Evolutionary conservation across 2,888 invertebrate species (phyloP).

Genomic region (Eugnorisma glareosa): DNA sequence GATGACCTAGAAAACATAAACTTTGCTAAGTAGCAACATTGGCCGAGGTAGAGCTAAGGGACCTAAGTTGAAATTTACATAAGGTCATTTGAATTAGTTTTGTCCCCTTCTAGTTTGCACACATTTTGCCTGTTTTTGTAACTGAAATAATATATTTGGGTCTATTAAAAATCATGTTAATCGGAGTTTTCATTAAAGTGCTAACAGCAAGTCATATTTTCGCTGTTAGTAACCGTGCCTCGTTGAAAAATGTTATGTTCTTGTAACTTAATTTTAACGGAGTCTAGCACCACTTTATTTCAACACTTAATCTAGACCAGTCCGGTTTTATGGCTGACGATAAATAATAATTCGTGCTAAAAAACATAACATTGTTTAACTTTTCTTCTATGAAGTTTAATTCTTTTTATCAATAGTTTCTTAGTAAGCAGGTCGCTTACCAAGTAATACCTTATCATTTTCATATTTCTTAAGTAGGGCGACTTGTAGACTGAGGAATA

Average conservation of each 20-base stretch:
- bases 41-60: slow-evolving; percentile 42
- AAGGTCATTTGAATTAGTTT: slow-evolving; percentile 56
- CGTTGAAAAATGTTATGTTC: slow-evolving; percentile 12
- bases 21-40: slow-evolving; percentile 47
- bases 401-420: slow-evolving; percentile 45
- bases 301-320: slow-evolving; percentile 38
- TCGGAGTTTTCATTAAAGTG: slow-evolving; percentile 1
- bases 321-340: slow-evolving; percentile 22
- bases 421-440: slow-evolving; percentile 48
- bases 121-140: slow-evolving; percentile 41
- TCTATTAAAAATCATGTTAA: slow-evolving; percentile 2
- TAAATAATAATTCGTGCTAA: slow-evolving; percentile 45
- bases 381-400: slow-evolving; percentile 31
- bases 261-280: slow-evolving; percentile 30
- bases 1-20: slow-evolving; percentile 58
- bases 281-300: slow-evolving; percentile 33
- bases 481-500: slow-evolving; percentile 61
- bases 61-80: slow-evolving; percentile 51
- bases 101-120: slow-evolving; percentile 26
- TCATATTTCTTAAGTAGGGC: slow-evolving; percentile 66
- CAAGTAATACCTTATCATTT: slow-evolving; percentile 62
- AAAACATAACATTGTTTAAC: slow-evolving; percentile 34
- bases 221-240: slow-evolving; percentile 12
- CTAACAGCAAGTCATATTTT: slow-evolving; percentile 22
- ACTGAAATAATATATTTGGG: slow-evolving; percentile 11